A percentile compares a stretch with the other conserved stretches of the same genome.
Conservation (phyloP, 2,888 invertebrate species). For the Aradus depressus region DNA sequence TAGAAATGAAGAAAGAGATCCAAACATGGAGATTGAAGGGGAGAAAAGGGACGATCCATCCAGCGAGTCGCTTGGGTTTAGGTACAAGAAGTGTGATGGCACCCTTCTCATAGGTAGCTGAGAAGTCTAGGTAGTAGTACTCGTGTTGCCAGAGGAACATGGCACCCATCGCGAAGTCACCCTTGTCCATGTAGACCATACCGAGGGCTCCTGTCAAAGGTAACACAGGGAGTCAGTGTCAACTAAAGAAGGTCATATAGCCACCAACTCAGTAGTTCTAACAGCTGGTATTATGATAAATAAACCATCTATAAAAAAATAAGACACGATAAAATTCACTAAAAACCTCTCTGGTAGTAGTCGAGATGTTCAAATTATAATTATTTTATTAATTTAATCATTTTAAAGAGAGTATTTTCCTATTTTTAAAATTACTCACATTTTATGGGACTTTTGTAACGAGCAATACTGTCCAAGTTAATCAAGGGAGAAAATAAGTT, state of each 20-base stretch:
- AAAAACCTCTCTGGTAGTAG: no score
- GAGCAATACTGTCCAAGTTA: no score
- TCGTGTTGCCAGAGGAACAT: slow-evolving; percentile 22
- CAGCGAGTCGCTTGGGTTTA: slow-evolving; percentile 13
- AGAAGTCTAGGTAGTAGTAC: slow-evolving; percentile 21
- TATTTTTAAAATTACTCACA: no score
- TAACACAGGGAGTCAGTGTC: not conserved
- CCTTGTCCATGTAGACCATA: slow-evolving; percentile 20
- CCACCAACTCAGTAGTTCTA: not conserved
- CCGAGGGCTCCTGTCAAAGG: slow-evolving; percentile 19
- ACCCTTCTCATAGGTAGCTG: slow-evolving; percentile 13
- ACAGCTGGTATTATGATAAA: not conserved
- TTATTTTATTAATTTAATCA: no score
- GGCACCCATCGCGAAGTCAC: slow-evolving; percentile 19
- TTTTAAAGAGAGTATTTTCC: no score
- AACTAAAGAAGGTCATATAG: not conserved
- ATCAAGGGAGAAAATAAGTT: no score
- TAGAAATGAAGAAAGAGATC: slow-evolving; percentile 14
- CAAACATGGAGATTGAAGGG: slow-evolving; percentile 19
- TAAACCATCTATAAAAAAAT: not conserved
- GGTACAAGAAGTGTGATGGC: slow-evolving; percentile 17
- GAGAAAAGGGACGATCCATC: slow-evolving; percentile 21
- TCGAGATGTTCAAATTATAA: no score
- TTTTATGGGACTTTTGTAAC: no score
- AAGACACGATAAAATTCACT: no score